Evolutionary conservation across 1,140 invertebrate species (phyloP).

Genomic region (Calliphora vicina): DNA sequence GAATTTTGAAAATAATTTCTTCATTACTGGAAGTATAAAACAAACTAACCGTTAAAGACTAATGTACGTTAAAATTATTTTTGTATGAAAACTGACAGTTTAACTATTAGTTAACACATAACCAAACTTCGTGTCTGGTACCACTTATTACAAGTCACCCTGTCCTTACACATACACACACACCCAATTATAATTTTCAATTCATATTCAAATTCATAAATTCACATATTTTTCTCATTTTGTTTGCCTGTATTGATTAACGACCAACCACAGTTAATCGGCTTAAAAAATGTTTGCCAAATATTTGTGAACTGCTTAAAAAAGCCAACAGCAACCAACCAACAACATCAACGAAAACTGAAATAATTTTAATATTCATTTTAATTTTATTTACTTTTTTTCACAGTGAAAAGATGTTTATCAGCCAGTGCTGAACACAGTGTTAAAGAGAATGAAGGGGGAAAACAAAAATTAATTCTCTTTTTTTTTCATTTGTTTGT

Average conservation of each 20-base stretch:
- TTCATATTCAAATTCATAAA: background rate
- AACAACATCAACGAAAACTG: background rate
- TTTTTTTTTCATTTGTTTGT: background rate
- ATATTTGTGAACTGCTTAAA: slow-evolving; percentile 13
- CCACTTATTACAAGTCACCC: background rate
- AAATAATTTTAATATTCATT: background rate
- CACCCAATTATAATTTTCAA: background rate
- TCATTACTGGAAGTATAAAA: no score
- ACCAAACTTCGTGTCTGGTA: no score
- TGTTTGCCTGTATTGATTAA: slow-evolving; percentile 49
- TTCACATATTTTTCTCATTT: background rate
- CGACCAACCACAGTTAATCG: slow-evolving; percentile 60
- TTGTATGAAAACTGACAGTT: no score
- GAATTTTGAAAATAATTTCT: no score
- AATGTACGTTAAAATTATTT: no score
- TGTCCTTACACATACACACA: background rate
- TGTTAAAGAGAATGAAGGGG: background rate
- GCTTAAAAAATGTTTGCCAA: slow-evolving; percentile 48
- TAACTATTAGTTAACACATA: no score
- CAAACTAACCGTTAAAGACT: no score
- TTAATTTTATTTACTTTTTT: background rate
- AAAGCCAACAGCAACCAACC: no score
- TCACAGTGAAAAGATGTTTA: background rate
- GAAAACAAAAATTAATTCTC: background rate
- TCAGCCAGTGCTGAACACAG: background rate